Conservation (phyloP, 2,888 invertebrate species). For the Drymonia ruficornis region DNA sequence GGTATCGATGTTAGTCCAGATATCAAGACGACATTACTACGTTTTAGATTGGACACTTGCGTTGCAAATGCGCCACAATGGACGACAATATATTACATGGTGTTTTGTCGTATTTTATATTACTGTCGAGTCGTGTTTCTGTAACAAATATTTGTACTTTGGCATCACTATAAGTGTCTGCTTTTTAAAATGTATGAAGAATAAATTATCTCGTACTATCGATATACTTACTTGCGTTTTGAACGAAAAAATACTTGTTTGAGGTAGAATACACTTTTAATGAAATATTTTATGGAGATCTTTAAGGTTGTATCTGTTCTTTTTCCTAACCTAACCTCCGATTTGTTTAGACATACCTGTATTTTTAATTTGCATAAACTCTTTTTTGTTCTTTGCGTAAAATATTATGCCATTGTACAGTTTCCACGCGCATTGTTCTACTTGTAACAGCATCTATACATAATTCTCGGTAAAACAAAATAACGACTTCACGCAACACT, state of each 20-base stretch:
- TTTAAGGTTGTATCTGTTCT: no score
- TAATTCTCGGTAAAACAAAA: constrained; percentile 33
- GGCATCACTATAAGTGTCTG: not conserved
- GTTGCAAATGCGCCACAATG: not conserved
- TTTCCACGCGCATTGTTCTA: constrained; percentile 44
- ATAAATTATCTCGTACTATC: no score
- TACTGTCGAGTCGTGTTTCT: not conserved
- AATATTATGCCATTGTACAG: constrained; percentile 15
- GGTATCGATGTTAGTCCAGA: not conserved
- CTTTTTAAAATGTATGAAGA: not conserved
- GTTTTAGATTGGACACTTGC: not conserved
- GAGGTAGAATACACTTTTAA: no score
- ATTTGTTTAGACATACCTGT: no score
- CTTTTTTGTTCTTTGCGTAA: constrained; percentile 23
- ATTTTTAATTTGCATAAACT: constrained; percentile 4
- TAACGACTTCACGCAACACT: constrained; percentile 48
- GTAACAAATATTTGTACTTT: not conserved
- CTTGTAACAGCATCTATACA: constrained; percentile 29
- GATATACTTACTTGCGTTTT: no score
- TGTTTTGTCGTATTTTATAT: constrained; percentile 1
- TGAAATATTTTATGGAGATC: no score
- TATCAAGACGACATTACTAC: no score
- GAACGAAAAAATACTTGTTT: no score
- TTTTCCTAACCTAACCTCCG: no score
- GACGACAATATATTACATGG: not conserved